A percentile compares a stretch with the other conserved stretches of the same genome.
These are phyloP conservation scores for Hylia prasina DNA, from an alignment of 2,113 vertebrate species.

Conservation along the genomic window DNA sequence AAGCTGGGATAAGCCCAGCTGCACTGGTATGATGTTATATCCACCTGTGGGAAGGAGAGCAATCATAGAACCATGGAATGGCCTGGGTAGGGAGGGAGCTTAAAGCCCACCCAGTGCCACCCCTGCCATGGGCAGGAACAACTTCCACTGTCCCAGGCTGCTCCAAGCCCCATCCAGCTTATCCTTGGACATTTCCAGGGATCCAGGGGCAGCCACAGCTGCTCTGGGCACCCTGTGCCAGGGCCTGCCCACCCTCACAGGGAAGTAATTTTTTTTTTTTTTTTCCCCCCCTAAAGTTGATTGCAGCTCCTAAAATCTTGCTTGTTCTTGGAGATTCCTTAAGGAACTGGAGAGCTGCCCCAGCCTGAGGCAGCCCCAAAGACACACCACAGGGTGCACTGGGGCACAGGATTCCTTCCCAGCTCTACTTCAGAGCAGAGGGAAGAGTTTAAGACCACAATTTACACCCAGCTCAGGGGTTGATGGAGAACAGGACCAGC, in stretches of 20 bases:
- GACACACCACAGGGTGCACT: neutral
- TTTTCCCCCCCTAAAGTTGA: neutral
- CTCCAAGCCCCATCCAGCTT: accelerated
- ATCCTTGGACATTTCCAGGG: neutral
- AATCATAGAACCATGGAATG: neutral
- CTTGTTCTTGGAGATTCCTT: neutral
- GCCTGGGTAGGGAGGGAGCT: neutral
- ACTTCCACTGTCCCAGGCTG: neutral
- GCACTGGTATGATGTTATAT: neutral
- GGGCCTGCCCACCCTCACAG: accelerated
- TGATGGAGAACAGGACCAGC: neutral
- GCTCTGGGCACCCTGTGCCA: neutral
- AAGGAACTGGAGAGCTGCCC: neutral
- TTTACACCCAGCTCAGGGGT: neutral
- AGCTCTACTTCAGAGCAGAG: neutral
- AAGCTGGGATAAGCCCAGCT: neutral
- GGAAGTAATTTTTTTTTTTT: too few relatives aligned
- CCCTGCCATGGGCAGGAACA: neutral
- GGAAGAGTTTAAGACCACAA: neutral
- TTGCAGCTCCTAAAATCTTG: neutral
- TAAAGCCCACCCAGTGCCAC: accelerated
- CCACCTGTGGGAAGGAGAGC: neutral
- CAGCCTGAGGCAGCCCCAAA: neutral
- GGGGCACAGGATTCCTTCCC: neutral
- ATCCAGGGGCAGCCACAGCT: neutral